Percentiles rank a stretch among this genome's conserved stretches.
Conservation (phyloP, 2,113 vertebrate genomes). For the Nothoprocta perdicaria region DNA sequence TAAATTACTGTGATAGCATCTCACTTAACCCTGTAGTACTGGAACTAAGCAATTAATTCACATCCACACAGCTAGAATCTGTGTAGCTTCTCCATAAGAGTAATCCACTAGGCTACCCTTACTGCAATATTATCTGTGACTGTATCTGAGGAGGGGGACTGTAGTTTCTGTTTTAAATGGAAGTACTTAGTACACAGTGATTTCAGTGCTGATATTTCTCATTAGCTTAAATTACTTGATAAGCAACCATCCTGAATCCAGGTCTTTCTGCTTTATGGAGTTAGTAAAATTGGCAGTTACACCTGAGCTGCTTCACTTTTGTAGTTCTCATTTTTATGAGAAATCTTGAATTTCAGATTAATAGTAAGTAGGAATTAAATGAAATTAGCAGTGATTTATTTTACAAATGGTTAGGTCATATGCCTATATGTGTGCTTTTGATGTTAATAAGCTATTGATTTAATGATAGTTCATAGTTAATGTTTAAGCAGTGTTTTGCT, state of each 20-base stretch:
- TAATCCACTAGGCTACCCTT: not conserved
- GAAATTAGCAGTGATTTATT: not conserved
- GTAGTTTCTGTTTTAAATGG: not conserved
- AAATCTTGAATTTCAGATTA: not conserved
- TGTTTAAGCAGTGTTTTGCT: not conserved
- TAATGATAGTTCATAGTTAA: not conserved
- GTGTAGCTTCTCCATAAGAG: not conserved
- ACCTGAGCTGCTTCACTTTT: not conserved
- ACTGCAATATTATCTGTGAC: not conserved
- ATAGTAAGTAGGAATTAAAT: not conserved
- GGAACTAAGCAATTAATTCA: conserved; percentile 24
- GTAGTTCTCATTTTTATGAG: not conserved
- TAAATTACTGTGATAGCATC: conserved; percentile 61
- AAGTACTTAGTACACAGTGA: not conserved
- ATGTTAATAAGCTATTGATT: not conserved
- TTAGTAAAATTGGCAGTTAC: not conserved
- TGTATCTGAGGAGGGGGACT: fast-evolving
- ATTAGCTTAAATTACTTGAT: not conserved
- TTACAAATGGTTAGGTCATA: not conserved
- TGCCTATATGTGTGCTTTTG: not conserved
- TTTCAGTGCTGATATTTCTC: conserved; percentile 1
- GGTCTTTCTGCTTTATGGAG: not conserved
- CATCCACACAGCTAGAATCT: not conserved
- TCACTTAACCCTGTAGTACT: conserved; percentile 59
- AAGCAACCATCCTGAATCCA: not conserved